Evolutionary conservation across 2,888 invertebrate species (phyloP), one percentile per base, ranked within the genome.

Genomic region (Rhamnusium bicolor): DNA sequence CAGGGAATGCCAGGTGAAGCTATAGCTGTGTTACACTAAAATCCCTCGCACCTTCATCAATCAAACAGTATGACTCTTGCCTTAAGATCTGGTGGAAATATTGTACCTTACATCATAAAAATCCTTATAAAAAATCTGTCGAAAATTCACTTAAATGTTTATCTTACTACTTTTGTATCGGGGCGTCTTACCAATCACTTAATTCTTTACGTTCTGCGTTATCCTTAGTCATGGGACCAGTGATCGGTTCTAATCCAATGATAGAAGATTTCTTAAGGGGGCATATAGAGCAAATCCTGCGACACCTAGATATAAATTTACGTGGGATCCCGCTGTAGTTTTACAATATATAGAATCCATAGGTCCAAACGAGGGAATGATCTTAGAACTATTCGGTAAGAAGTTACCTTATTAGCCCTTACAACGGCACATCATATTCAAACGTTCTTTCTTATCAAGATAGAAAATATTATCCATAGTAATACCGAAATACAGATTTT

Each of bases 81-180:
- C n/a, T 66, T 19, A 66, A 21, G n/a, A 6, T 32, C 12, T 66
- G 53, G 54, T 66, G 66, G 54, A 27, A 27, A 5, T 53, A 53
- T 16, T 53, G 66, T 18, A 12, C 24, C n/a, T 4, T 14, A 12
- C 5, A 19, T 1, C 12, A 29, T 53, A 46, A 18, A 63, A 27
- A 73, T 49, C 46, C 56, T 1, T 72, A 69, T 47, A n/a, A 18
- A 32, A 62, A 49, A n/a, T n/a, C n/a, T n/a, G n/a, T n/a, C n/a
- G n/a, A n/a, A n/a, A n/a, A n/a, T n/a, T n/a, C n/a, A n/a, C n/a
- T n/a, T n/a, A n/a, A n/a, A n/a, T n/a, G n/a, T n/a, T n/a, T n/a
- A n/a, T n/a, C n/a, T n/a, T n/a, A n/a, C n/a, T n/a, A n/a, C 12
- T 53, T 3, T 19, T 4, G 18, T 53, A 12, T 21, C 3, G 53